A percentile compares a stretch with the other conserved stretches of the same genome.
Conservation (phyloP, 2,113 vertebrate species). For the Antennarius striatus region DNA sequence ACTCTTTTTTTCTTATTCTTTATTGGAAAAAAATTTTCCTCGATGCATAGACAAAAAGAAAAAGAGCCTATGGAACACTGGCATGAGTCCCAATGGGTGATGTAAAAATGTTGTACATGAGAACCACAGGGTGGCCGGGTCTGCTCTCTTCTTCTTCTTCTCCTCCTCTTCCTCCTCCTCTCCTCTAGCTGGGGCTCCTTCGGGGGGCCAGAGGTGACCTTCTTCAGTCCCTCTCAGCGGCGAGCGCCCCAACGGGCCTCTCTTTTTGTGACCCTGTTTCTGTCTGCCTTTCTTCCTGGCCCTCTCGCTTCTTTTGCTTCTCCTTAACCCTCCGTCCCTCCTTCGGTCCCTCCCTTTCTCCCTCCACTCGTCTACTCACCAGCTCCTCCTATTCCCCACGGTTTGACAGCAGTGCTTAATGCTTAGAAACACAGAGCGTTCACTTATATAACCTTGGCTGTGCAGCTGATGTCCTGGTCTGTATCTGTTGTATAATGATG, state of each 20-base stretch:
- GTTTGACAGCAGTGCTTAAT: constrained; percentile 45
- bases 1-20: not conserved
- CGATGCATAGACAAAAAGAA: not conserved
- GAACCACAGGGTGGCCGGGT: constrained; percentile 26
- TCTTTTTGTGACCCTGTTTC: constrained; percentile 58
- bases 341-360: not conserved
- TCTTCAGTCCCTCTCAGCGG: constrained; percentile 58
- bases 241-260: constrained; percentile 60
- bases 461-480: constrained; percentile 68
- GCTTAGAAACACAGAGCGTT: constrained; percentile 59
- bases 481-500: constrained; percentile 71
- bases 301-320: constrained; percentile 11
- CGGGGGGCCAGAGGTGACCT: constrained; percentile 69
- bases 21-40: not conserved
- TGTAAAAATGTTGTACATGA: constrained; percentile 18
- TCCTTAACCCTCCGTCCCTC: not conserved
- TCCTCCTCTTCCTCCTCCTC: constrained; percentile 7
- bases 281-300: constrained; percentile 51
- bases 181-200: constrained; percentile 52
- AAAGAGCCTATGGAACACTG: not conserved
- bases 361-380: constrained; percentile 3
- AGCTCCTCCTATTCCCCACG: constrained; percentile 32
- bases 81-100: constrained; percentile 6
- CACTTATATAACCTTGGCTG: constrained; percentile 73
- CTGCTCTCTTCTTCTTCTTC: constrained; percentile 13